Percentiles rank a stretch among this genome's conserved stretches.
Evolutionary conservation across 2,888 invertebrate species (phyloP).

Genomic region (Fragum fragum): DNA sequence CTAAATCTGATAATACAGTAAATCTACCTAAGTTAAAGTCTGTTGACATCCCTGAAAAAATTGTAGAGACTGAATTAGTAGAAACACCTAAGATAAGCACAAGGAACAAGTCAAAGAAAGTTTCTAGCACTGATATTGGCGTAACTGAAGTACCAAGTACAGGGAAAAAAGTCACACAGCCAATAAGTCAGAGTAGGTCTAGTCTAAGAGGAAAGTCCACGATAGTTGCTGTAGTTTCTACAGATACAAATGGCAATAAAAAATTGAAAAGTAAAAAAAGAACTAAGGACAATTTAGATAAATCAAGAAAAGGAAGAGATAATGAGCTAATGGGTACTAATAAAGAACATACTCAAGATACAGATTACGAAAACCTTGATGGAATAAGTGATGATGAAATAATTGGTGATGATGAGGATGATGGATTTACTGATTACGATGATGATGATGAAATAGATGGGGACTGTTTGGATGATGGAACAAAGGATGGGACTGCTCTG

Average conservation of each 20-base stretch:
- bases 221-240: not conserved
- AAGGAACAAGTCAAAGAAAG: not conserved
- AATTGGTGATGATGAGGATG: constrained; percentile 34
- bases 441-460: constrained; percentile 26
- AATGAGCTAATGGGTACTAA: not conserved
- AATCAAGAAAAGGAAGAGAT: not conserved
- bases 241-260: not conserved
- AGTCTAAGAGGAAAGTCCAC: not conserved
- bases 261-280: not conserved
- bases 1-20: not conserved
- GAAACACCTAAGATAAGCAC: not conserved
- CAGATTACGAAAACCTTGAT: constrained; percentile 19
- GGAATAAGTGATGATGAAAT: not conserved
- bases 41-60: not conserved
- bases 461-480: constrained; percentile 19
- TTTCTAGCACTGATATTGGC: not conserved
- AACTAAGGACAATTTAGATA: not conserved
- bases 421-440: constrained; percentile 28
- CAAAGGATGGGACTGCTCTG: constrained; percentile 22
- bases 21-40: not conserved
- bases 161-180: not conserved
- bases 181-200: not conserved
- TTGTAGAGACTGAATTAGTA: not conserved
- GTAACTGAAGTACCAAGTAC: not conserved
- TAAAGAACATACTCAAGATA: not conserved